A percentile compares a stretch with the other conserved stretches of the same genome.
phyloP scores from a whole-genome alignment of 2,797 vertebrate species.

The Coreius guichenoti region DNA sequence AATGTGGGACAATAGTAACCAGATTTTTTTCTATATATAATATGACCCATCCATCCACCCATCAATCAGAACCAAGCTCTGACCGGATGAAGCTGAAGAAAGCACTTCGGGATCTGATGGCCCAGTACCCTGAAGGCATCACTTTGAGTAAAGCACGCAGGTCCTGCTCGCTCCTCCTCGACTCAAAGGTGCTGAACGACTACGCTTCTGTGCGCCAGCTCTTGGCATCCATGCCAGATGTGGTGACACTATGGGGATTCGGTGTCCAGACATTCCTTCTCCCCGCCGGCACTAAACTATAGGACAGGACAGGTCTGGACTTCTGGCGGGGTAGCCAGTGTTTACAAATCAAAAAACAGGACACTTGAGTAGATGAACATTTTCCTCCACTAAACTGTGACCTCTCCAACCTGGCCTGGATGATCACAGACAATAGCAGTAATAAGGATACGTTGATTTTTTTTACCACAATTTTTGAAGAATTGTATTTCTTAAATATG shows the following conservation, averaged over 20 bases:
- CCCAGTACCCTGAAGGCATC: conserved; percentile 39
- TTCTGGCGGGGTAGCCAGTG: neutral
- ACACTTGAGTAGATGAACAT: neutral
- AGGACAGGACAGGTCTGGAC: neutral
- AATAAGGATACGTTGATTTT: neutral
- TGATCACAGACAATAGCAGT: neutral
- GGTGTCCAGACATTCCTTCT: conserved; percentile 59
- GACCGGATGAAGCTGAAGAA: conserved; percentile 33
- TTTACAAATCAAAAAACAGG: neutral
- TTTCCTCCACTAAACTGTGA: neutral
- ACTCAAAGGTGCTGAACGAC: conserved; percentile 38
- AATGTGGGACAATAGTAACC: neutral
- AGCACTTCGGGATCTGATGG: conserved; percentile 45
- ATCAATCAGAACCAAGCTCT: neutral
- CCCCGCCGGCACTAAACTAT: neutral
- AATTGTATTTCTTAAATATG: neutral
- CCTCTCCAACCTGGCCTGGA: neutral
- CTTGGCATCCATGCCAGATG: conserved; percentile 55
- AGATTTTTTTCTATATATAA: too few relatives aligned
- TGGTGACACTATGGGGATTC: conserved; percentile 53
- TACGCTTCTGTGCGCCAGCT: conserved; percentile 60
- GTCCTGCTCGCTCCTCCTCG: conserved; percentile 53
- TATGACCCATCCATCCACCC: neutral
- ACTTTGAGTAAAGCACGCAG: conserved; percentile 47
- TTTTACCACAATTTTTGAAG: neutral